Evolutionary conservation across 1,140 invertebrate species (phyloP), one percentile per base, ranked within the genome.

Genomic region (Rhopalosiphum padi): DNA sequence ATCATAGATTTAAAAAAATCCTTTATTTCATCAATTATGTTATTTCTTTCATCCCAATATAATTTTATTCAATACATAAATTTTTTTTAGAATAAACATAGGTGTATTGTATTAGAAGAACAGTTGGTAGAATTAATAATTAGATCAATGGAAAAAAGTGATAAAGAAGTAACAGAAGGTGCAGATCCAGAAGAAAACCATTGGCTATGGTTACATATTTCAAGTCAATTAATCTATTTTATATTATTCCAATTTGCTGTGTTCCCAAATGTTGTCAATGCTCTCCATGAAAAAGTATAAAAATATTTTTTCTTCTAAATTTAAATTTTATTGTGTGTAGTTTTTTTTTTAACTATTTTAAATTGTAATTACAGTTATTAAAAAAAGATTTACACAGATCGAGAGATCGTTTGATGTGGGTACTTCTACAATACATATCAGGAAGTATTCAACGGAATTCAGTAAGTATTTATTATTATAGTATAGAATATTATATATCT

Each of bases 331-430:
- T 35, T 7, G 51, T 22, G 4, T 43, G 18, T 30, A 85, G 21
- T 94, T 46, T 93, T 94, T 37, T 37, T 55, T 48, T 60, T 77
- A 30, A 25, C 43, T 0, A 83, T 92, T 60, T 46, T 18, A 41
- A 77, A 90, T 93, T 86, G 94, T 94, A 93, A 93, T 94, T 94
- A 48, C 94, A 97, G 97, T 95, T 99, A 21, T 96, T 97, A 53
- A 97, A 97, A 18, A 96, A 97, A 94, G 98, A 98, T 95, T 96
- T 98, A 94, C 96, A 97, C 89, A 98, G 98, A 95, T 98, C 98
- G 0, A 95, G 99, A 89, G 98, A 99, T 95, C 98, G 99, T 94
- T 95, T 99, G 1, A 99, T 99, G 98, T 99, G 99, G 99, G 97
- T 94, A 51, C 95, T 99, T n/a, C 95, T 99, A 18, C 99, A 99